Evolutionary conservation across 2,113 vertebrate genomes (phyloP), one percentile per base, ranked within the genome.

Genomic region (Paramormyrops kingsleyae): DNA sequence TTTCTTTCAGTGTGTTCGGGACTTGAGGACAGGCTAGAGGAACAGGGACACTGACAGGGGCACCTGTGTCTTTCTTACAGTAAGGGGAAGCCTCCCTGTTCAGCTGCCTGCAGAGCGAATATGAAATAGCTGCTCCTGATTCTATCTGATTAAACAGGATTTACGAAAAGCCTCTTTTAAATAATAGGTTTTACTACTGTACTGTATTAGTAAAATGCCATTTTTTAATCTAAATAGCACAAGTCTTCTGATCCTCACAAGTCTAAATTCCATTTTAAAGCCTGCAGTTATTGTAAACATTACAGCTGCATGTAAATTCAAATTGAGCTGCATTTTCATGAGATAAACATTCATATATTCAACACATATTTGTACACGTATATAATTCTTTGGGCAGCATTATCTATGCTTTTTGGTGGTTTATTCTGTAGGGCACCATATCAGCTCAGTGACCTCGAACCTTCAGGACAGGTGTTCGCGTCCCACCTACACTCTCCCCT

Each of bases 1-100:
- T 94, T 91, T 95, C 95, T 96, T 95, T 96, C 95, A 96, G 93
- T 95, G 93, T 92, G 92, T 94, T 91, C 92, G 90, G 92, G 93
- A 93, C 93, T 94, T 91, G 94, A 94, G 56, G 83, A 66, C 80
- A 84, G 90, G 50, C 47, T 46, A 44, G 88, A 87, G 49, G 44
- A 52, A 87, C 47, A 52, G 3, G 46, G 80, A 87, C 53, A 31
- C 31, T 62, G 47, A 74, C 89, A 2, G 85, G 85, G 84, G 44
- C 31, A 8, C 47, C 84, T 74, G 44, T 53, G 62, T 53, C 46
- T 74, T 53, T 19, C 27, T n/a, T 90, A 77, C 89, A 44, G 62
- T 17, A 39, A 47, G 53, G 4, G 10, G 87, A 88, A 66, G 21
- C 80, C 53, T 27, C 6, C 6, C 42, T 7, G 13, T 27, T 46